Evolutionary conservation across 2,113 vertebrate genomes (phyloP).

Genomic region (Montifringilla adamsi): DNA sequence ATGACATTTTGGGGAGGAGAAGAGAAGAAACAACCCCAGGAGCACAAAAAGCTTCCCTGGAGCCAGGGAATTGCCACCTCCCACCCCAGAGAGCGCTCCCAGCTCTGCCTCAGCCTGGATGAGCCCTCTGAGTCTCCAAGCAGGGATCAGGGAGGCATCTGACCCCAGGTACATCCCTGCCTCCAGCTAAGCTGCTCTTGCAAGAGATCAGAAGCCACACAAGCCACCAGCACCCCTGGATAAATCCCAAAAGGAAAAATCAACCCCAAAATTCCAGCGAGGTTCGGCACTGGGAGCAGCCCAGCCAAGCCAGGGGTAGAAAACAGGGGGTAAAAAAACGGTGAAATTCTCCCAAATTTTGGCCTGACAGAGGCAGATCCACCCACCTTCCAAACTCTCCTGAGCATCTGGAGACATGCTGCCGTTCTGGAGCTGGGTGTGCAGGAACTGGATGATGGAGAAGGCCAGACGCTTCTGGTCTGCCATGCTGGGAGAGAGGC

Average conservation of each 20-base stretch:
- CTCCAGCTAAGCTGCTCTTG: not conserved
- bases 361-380: accelerated
- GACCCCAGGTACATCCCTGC: not conserved
- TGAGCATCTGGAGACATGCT: conserved; percentile 85
- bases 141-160: not conserved
- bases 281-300: accelerated
- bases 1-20: not conserved
- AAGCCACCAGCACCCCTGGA: not conserved
- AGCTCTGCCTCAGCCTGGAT: no score
- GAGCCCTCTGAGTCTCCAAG: not conserved
- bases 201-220: not conserved
- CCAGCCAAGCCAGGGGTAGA: not conserved
- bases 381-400: conserved; percentile 94
- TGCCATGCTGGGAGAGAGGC: conserved; percentile 76
- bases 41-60: accelerated
- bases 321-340: accelerated
- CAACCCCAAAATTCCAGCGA: not conserved
- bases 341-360: accelerated
- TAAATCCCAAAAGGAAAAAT: not conserved
- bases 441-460: conserved; percentile 93
- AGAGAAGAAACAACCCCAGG: not conserved
- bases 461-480: conserved; percentile 90
- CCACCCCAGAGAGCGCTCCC: not conserved
- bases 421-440: conserved; percentile 84
- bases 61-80: accelerated